Evolutionary conservation across 2,888 invertebrate species (phyloP), one percentile per base, ranked within the genome.

Genomic region (Phyto melanocephala): DNA sequence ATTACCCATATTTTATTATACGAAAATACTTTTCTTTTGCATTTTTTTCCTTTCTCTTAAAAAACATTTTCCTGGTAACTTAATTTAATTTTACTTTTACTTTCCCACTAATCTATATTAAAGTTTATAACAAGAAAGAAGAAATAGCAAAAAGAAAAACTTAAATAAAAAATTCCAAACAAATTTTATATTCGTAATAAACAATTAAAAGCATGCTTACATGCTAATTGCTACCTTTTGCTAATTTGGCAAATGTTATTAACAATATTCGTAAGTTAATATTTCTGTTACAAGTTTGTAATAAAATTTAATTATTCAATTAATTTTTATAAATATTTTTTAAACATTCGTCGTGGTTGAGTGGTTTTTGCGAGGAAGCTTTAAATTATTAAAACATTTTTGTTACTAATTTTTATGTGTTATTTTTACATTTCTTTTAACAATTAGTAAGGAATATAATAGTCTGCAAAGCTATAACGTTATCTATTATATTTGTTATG

Each of bases 321-420:
- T 68, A 68, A 76, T 68, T 76, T 68, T 33, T 60, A 33, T 68
- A 68, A 68, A 68, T 68, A 40, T 68, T 68, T 67, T 76, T 68
- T 60, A 68, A 76, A 76, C 40, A 50, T 52, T 76, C 35, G 68
- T 15, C 10, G 6, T 15, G 76, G 20, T 50, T 68, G 76, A 47
- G 47, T 58, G 67, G 20, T 47, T 76, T 50, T 50, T 67, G 28
- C 28, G 17, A 76, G 75, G 75, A 76, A 76, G 67, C 67, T 56
- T 20, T 20, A 50, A 37, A 40, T 72, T 62, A 40, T 52, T 6
- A 28, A 5, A 28, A 28, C 6, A 6, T 52, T 47, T n/a, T 58
- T 45, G 10, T 47, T 35, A 35, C 10, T 13, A 20, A n/a, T 42
- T 17, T 42, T 10, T 24, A 42, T 54, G 2, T 47, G 13, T 50